Conservation (phyloP, 2,797 vertebrate species). For the Glyptemys insculpta region DNA sequence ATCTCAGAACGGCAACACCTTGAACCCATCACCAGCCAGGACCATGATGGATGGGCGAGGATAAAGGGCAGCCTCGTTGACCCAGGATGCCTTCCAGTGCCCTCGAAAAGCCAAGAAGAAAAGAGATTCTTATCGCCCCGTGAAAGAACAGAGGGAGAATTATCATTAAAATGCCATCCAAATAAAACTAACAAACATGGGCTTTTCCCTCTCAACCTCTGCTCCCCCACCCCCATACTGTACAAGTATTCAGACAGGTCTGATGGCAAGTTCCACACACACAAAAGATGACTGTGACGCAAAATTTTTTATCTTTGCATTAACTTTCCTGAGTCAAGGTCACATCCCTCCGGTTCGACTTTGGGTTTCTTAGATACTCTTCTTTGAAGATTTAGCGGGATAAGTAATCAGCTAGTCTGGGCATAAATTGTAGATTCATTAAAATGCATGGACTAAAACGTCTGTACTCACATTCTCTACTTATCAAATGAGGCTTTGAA, state of each 20-base stretch:
- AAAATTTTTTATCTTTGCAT: conserved; percentile 65
- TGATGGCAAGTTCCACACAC: background rate
- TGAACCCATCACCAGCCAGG: conserved; percentile 76
- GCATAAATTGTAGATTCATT: background rate
- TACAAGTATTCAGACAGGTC: background rate
- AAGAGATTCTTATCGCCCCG: conserved; percentile 75
- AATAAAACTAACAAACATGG: conserved; percentile 73
- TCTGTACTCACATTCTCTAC: background rate
- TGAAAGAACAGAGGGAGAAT: conserved; percentile 74
- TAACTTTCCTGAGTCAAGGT: conserved; percentile 61
- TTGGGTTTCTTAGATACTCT: background rate
- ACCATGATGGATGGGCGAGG: conserved; percentile 75
- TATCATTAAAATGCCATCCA: conserved; percentile 77
- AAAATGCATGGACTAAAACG: background rate
- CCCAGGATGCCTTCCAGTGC: conserved; percentile 75
- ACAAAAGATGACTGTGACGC: conserved; percentile 50
- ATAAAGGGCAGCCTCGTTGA: conserved; percentile 73
- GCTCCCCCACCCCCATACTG: conserved; percentile 61
- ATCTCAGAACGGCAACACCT: conserved; percentile 76
- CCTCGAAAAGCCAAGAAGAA: conserved; percentile 71
- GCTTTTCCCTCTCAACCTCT: conserved; percentile 55
- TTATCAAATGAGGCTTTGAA: background rate
- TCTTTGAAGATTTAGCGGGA: background rate
- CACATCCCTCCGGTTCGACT: conserved; percentile 48
- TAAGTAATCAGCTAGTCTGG: background rate